These are phyloP conservation scores for Globia sparganii DNA, from an alignment of 2,888 invertebrate genomes.

Conservation along the genomic window DNA sequence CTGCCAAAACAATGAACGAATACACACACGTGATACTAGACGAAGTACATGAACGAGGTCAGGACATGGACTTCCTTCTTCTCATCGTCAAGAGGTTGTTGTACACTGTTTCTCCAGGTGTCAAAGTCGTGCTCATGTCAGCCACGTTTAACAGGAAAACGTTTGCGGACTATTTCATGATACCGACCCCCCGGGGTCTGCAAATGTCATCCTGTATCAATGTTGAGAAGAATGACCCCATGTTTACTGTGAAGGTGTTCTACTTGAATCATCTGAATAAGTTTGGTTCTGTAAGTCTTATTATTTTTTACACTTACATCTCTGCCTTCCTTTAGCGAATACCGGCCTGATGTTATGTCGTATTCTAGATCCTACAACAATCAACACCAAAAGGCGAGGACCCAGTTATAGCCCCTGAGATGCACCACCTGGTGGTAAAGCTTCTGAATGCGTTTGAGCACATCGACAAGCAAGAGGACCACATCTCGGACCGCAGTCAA, in stretches of 20 bases:
- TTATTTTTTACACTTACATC: not conserved
- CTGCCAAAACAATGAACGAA: constrained; percentile 92
- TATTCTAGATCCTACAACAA: constrained; percentile 83
- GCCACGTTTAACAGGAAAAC: constrained; percentile 95
- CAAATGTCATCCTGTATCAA: constrained; percentile 83
- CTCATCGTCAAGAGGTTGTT: constrained; percentile 95
- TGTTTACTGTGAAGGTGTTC: constrained; percentile 91
- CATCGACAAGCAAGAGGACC: constrained; percentile 89
- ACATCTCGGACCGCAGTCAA: constrained; percentile 70
- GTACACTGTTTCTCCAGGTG: constrained; percentile 85
- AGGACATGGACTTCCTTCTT: constrained; percentile 97
- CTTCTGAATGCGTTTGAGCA: constrained; percentile 92
- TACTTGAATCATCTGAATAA: constrained; percentile 91
- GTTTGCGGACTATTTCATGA: constrained; percentile 92
- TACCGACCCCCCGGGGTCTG: constrained; percentile 74
- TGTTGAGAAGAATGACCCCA: constrained; percentile 85
- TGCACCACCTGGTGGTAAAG: constrained; percentile 91
- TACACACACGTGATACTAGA: constrained; percentile 98
- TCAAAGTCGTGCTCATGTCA: constrained; percentile 95
- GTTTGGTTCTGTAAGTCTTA: constrained; percentile 86
- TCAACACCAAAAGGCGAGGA: constrained; percentile 82
- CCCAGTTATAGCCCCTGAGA: constrained; percentile 90
- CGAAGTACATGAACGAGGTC: constrained; percentile 98
- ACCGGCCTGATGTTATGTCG: not conserved
- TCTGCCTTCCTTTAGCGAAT: not conserved